Base-by-base conservation (phyloP, 23 tunicate genomes). In the Ciona savignyi region DNA sequence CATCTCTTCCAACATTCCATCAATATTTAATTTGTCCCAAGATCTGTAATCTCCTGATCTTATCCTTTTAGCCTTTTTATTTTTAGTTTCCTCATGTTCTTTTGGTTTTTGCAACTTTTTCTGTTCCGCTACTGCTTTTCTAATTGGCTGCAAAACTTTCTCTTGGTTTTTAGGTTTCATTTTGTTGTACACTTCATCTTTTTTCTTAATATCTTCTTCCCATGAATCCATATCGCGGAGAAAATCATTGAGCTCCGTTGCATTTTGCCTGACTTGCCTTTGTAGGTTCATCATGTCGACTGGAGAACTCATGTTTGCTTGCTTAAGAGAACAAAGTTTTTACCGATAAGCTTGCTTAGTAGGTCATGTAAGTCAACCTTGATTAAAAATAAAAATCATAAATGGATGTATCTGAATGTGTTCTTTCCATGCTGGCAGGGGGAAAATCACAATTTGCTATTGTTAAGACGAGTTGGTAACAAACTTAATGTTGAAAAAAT, bases 21-120 rank as follows among this genome's bases (percentile, higher is more conserved):
- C 84, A 33, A 85, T 82, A 84, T 91, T 83, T 0, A 91, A 78
- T 32, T 84, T 84, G 23, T 91, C 97, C 97, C 97, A 91, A 11
- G 83, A 72, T 76, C 75, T 79, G 49, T 78, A 91, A 64, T 91
- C 97, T 30, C 73, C 75, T 0, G 91, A 84, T 71, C 71, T 84
- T 22, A 91, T 65, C 65, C 86, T 70, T 61, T 91, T 83, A 27
- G 74, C 72, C 62, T 89, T 89, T 27, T 33, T 2, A 6, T 22
- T 63, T 21, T 42, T 23, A 2, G 65, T 56, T 30, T 79, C 76
- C 27, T 60, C 32, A 27, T 6, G 30, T 1, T 27, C 3, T 35
- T 51, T 68, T 1, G 72, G 63, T 29, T 70, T 68, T 25, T 26
- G 23, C 71, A 65, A 71, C 1, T 72, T 65, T 63, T 75, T 83